phyloP scores from a whole-genome alignment of 2,888 invertebrate genomes.

The Dicyrtoma fusca region DNA sequence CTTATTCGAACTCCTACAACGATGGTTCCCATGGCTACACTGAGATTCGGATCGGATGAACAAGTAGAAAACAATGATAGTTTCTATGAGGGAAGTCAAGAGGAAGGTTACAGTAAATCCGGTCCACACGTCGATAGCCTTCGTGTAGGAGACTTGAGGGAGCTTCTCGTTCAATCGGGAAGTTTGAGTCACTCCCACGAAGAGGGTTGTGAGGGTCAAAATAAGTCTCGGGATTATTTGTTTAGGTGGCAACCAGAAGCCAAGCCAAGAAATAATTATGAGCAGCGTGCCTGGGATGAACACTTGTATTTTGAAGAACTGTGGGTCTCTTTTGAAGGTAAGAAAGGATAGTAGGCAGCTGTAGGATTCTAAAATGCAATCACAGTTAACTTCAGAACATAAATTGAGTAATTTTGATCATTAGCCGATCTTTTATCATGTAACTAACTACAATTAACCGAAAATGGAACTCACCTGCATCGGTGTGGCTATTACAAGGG shows the following conservation, averaged over 20 bases:
- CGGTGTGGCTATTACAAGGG: conserved; percentile 60
- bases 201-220: conserved; percentile 49
- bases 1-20: too few species aligned
- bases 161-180: conserved; percentile 46
- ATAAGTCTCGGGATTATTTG: conserved; percentile 52
- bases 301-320: conserved; percentile 62
- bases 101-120: conserved; percentile 54
- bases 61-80: conserved; percentile 50
- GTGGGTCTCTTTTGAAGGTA: conserved; percentile 60
- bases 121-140: conserved; percentile 55
- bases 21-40: too few species aligned
- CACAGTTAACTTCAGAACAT: too few species aligned
- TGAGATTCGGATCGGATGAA: conserved; percentile 17
- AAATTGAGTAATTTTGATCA: too few species aligned
- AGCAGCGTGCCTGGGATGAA: conserved; percentile 61
- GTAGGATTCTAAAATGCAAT: conserved; percentile 51
- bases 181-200: conserved; percentile 43
- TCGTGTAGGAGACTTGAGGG: conserved; percentile 47
- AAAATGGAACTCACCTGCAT: too few species aligned
- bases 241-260: conserved; percentile 51
- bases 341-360: conserved; percentile 59
- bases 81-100: conserved; percentile 53
- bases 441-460: too few species aligned
- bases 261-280: conserved; percentile 58
- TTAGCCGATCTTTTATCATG: too few species aligned